Conservation (phyloP, 2,888 invertebrate genomes). For the Caenorhabditis panamensis region DNA sequence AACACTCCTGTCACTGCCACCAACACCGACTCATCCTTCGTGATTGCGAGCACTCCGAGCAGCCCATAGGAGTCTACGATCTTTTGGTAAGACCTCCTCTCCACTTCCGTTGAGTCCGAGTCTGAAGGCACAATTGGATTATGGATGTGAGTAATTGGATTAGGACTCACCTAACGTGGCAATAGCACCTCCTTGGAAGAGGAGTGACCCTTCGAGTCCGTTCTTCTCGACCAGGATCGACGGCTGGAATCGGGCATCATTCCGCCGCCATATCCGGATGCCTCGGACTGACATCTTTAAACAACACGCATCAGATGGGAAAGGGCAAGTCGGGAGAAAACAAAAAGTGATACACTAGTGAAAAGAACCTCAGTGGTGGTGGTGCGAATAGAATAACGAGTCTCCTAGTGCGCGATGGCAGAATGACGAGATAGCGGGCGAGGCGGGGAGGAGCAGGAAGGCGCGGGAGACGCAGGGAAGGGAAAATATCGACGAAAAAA, state of each 20-base stretch:
- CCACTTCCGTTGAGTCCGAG: constrained; percentile 90
- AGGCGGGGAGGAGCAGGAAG: constrained; percentile 21
- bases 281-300: constrained; percentile 76
- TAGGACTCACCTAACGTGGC: constrained; percentile 67
- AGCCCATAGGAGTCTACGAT: constrained; percentile 96
- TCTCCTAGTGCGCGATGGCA: constrained; percentile 47
- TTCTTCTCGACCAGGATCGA: constrained; percentile 74
- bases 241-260: constrained; percentile 68
- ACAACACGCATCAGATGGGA: constrained; percentile 8
- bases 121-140: constrained; percentile 83
- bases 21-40: constrained; percentile 88
- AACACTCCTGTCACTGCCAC: constrained; percentile 96
- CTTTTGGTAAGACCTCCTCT: constrained; percentile 92
- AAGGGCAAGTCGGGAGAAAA: constrained; percentile 16
- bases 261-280: constrained; percentile 73
- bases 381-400: constrained; percentile 52
- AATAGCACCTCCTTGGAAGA: constrained; percentile 76
- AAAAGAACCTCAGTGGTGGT: constrained; percentile 56
- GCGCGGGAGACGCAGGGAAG: constrained; percentile 39
- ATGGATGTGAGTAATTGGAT: neutral
- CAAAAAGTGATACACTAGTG: constrained; percentile 34
- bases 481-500: constrained; percentile 53
- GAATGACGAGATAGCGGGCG: constrained; percentile 24
- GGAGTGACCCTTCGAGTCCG: constrained; percentile 70
- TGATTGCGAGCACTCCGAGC: constrained; percentile 90